Base-by-base conservation (phyloP, 2,113 vertebrate genomes). In the Pantherophis guttatus region DNA sequence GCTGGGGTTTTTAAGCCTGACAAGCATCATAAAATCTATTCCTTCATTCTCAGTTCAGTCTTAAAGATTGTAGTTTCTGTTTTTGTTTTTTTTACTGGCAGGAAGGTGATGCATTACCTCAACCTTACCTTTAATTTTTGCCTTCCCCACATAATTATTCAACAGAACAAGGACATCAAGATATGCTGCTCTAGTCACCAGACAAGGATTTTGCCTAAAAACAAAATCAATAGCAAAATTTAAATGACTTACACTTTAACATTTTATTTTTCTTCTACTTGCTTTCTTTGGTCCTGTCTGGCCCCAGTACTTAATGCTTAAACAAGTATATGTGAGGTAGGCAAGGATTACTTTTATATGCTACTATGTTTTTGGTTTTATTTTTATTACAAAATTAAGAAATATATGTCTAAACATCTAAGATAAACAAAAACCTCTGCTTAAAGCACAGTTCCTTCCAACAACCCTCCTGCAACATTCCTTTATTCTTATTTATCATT, bases 161-260 rank as follows among this genome's bases (percentile, higher is more conserved):
- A 99, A 94, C 86, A 98, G 96, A 94, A 97, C 93, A 95, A 99
- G 92, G 92, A 99, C 96, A 93, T 99, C 99, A 91, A 99, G 95
- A 95, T 96, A 98, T 10, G 98, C 98, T 92, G 98, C 98, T 98
- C 99, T 98, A 92, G 99, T 99, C 96, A 99, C 98, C 95, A 98
- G 96, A 96, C 99, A 99, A 62, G 97, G 96, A 96, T 99, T 99
- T 93, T 96, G 95, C 95, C 99, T 99, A 95, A 50, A 96, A 96
- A 95, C 93, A 88, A 95, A 93, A 96, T 95, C 90, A 95, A 70
- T 50, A 70, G n/a, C 6, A 92, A 26, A 94, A 87, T 89, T 91
- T 90, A 62, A 94, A 89, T 94, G 88, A 8, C 3, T 33, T 87
- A 5, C 48, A 75, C n/a, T 53, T 86, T 86, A 90, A 93, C 54